Evolutionary conservation across 2,888 invertebrate genomes (phyloP).

Genomic region (Unio pictorum): DNA sequence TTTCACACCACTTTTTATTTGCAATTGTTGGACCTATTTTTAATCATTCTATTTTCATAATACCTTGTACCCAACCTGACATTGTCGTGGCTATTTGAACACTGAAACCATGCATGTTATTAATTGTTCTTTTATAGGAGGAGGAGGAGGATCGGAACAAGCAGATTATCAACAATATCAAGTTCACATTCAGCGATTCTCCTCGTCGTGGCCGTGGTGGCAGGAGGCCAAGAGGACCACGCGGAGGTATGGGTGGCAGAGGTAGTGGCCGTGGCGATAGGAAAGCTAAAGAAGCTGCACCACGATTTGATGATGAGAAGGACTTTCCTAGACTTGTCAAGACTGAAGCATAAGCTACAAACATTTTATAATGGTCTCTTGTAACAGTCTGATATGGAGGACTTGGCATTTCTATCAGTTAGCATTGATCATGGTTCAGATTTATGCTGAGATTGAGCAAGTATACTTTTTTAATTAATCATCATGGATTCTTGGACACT

Average conservation of each 20-base stretch:
- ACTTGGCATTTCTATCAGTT: too few species aligned
- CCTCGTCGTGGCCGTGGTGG: slow-evolving; percentile 60
- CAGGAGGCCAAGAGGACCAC: slow-evolving; percentile 62
- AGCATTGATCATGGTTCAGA: too few species aligned
- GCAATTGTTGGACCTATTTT: too few species aligned
- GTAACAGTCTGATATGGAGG: too few species aligned
- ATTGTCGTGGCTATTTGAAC: too few species aligned
- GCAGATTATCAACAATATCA: slow-evolving; percentile 63
- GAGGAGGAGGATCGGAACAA: slow-evolving; percentile 59
- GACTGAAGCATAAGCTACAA: slow-evolving; percentile 45
- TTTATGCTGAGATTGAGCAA: too few species aligned
- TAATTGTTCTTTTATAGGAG: slow-evolving; percentile 24
- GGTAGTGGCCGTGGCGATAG: slow-evolving; percentile 57
- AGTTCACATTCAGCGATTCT: slow-evolving; percentile 69
- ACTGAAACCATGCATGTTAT: too few species aligned
- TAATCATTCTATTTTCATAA: too few species aligned
- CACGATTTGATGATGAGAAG: slow-evolving; percentile 95
- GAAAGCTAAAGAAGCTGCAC: slow-evolving; percentile 72
- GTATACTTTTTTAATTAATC: too few species aligned
- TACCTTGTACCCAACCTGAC: too few species aligned
- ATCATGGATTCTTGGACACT: too few species aligned
- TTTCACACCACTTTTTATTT: too few species aligned
- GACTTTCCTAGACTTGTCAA: slow-evolving; percentile 92
- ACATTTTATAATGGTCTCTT: background rate
- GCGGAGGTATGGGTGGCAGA: slow-evolving; percentile 55